phyloP scores from a whole-genome alignment of 2,888 invertebrate species.

The Mystacides longicornis region DNA sequence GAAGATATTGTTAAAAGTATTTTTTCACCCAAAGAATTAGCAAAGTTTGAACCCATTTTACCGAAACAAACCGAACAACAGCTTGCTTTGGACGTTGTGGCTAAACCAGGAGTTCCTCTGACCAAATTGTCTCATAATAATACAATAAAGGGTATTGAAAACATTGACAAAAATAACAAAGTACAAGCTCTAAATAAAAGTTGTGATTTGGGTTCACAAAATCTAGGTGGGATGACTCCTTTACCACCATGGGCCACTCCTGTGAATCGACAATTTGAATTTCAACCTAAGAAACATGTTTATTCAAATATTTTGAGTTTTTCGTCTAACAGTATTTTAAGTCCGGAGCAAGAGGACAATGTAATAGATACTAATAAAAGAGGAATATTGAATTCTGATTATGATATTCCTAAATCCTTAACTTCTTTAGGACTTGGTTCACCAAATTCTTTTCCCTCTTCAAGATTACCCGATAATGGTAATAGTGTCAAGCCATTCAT shows the following conservation, averaged over 20 bases:
- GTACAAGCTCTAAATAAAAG: background rate
- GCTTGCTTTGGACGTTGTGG: no score
- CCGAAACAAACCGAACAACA: no score
- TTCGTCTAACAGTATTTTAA: background rate
- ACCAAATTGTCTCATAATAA: no score
- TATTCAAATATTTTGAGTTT: slow-evolving; percentile 7
- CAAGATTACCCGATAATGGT: background rate
- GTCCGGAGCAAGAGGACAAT: background rate
- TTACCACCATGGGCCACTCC: slow-evolving; percentile 12
- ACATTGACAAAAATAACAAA: no score
- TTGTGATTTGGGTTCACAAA: slow-evolving; percentile 26
- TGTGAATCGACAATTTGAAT: slow-evolving; percentile 6
- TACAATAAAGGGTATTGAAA: no score
- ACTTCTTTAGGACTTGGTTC: background rate
- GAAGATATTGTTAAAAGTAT: slow-evolving; percentile 33
- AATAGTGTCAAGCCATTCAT: background rate
- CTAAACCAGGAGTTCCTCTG: no score
- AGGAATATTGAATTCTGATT: background rate
- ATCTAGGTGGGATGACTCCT: background rate
- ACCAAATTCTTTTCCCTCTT: background rate
- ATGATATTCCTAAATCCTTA: background rate
- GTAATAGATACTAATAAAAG: no score
- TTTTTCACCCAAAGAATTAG: slow-evolving; percentile 45
- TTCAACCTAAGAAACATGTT: slow-evolving; percentile 3
- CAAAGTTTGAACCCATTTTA: slow-evolving; percentile 39